Evolutionary conservation across 1,140 invertebrate species (phyloP).

Genomic region (Eriocheir sinensis): DNA sequence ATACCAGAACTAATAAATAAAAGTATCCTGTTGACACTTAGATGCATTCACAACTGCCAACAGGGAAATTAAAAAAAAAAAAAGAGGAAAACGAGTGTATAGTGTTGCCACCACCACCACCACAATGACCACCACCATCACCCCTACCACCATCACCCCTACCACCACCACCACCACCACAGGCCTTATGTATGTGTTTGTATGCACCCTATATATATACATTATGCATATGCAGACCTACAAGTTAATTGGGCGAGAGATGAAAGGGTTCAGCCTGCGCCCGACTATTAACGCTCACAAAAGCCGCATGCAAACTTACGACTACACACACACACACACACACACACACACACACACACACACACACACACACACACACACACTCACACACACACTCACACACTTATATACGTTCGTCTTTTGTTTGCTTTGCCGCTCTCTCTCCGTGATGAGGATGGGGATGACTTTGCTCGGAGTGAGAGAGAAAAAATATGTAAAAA

Average conservation of each 20-base stretch:
- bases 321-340: not conserved
- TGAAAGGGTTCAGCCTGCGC: not conserved
- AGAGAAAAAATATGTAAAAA: not conserved
- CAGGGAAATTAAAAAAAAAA: too few species aligned
- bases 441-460: not conserved
- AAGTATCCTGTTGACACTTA: too few species aligned
- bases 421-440: not conserved
- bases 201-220: not conserved
- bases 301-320: not conserved
- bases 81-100: too few species aligned
- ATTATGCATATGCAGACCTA: not conserved
- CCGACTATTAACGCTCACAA: not conserved
- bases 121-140: too few species aligned
- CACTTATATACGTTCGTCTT: slow-evolving; percentile 15
- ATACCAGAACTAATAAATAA: too few species aligned
- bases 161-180: not conserved
- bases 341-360: not conserved
- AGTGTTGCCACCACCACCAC: too few species aligned
- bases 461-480: not conserved
- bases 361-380: not conserved
- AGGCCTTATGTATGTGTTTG: not conserved
- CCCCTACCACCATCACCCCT: not conserved
- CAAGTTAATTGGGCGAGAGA: not conserved
- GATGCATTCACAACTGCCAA: too few species aligned
- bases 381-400: slow-evolving; percentile 38